phyloP scores from a whole-genome alignment of 2,113 vertebrate species.

The Corapipo altera region DNA sequence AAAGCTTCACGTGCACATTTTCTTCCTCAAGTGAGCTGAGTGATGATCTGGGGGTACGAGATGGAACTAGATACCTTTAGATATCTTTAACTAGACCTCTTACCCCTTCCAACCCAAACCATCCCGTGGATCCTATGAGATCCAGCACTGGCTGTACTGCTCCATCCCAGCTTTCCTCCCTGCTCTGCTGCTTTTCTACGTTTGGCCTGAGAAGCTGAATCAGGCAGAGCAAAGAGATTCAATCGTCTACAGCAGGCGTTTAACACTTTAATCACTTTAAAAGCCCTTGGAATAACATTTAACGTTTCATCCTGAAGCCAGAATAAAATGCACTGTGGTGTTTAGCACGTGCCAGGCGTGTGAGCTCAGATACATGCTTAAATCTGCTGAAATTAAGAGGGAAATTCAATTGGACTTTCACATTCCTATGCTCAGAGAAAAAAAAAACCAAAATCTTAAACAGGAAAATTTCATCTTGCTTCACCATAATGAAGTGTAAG shows the following conservation, averaged over 20 bases:
- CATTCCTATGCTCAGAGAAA: constrained; percentile 20
- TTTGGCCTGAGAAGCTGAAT: constrained; percentile 61
- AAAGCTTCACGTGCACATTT: constrained; percentile 47
- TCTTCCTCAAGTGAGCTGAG: not conserved
- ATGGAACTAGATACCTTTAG: not conserved
- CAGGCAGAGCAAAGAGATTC: constrained; percentile 20
- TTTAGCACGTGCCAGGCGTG: not conserved
- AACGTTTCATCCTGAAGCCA: constrained; percentile 35
- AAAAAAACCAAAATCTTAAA: not conserved
- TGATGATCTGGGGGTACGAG: not conserved
- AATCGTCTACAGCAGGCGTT: constrained; percentile 32
- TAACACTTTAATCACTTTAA: constrained; percentile 70
- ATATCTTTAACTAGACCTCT: not conserved
- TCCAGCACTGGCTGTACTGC: not conserved
- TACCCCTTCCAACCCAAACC: not conserved
- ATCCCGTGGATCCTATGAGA: not conserved
- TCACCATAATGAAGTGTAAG: constrained; percentile 31
- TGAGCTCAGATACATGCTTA: not conserved
- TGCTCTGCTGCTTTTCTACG: constrained; percentile 2
- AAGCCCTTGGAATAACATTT: constrained; percentile 67
- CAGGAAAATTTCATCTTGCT: constrained; percentile 21
- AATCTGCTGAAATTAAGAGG: constrained; percentile 12
- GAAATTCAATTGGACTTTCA: constrained; percentile 48
- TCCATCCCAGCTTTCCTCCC: constrained; percentile 3
- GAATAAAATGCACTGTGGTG: not conserved